Base-by-base conservation (phyloP, 2,113 vertebrate genomes). In the Equus przewalskii region DNA sequence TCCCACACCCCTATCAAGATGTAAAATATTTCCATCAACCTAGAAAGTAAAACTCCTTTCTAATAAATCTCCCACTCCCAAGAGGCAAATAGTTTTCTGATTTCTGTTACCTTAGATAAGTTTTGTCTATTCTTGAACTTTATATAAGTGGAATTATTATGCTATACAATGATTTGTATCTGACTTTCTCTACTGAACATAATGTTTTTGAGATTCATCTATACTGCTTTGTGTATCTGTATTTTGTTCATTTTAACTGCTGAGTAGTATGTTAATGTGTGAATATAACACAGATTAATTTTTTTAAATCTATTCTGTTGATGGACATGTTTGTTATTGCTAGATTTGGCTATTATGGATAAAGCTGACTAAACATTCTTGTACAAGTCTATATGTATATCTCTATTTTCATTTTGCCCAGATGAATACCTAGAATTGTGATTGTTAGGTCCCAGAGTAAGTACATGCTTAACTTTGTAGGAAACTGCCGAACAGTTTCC, bases 171-270 rank as follows among this genome's bases (percentile, higher is more conserved):
- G 44, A 51, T 73, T 94, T 24, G 0, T 67, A 41, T 76, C 15
- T 82, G 36, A 18, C 28, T 92, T 67, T 81, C 14, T 96, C 93
- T 60, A 24, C 7, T 70, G 14, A 64, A 3, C 11, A 36, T 56
- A 16, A 36, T 89, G 26, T 69, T 80, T 92, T 46, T 92, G 67
- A 95, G 51, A 80, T 76, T 87, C 13, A 83, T 21, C n/a, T 10
- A 18, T 88, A 9, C 49, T 73, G 16, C 36, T 76, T 79, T 69
- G 1, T 18, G 1, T 26, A 44, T 36, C 28, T 88, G 5, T n/a
- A 84, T n/a, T 96, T 64, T 84, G 7, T 84, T 87, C 6, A 44
- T 78, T 96, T 86, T 83, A 79, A 70, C 58, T 73, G 3, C 33
- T 84, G 10, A 72, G 7, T 62, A 16, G 8, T 69, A 46, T 76